These are phyloP conservation scores for Cryptus armator DNA, from an alignment of 2,888 invertebrate genomes.

Conservation along the genomic window DNA sequence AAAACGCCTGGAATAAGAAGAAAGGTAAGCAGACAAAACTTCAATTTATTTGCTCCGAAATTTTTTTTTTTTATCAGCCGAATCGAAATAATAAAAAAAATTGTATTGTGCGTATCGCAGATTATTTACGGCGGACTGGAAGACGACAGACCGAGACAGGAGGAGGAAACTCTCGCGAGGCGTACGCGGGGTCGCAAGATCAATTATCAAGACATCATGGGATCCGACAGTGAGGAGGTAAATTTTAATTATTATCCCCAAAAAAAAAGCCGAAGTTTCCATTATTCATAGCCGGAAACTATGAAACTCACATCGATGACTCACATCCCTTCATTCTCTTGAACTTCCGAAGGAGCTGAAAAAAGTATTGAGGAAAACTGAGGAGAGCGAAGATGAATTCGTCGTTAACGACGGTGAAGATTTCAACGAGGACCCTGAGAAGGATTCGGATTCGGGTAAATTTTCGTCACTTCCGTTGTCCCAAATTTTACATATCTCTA, in stretches of 20 bases:
- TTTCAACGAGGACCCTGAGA: constrained; percentile 84
- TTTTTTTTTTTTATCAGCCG: not conserved
- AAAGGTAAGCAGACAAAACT: constrained; percentile 67
- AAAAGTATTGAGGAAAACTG: constrained; percentile 84
- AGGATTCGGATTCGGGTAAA: constrained; percentile 83
- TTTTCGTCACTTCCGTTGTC: not conserved
- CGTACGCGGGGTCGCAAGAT: constrained; percentile 91
- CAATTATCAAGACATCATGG: constrained; percentile 91
- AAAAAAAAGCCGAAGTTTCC: constrained; percentile 24
- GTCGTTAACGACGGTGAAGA: constrained; percentile 86
- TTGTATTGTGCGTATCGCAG: constrained; percentile 69
- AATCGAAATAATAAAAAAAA: not conserved
- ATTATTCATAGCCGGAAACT: constrained; percentile 46
- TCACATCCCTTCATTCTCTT: constrained; percentile 46
- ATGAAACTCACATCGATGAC: constrained; percentile 28
- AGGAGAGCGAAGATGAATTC: constrained; percentile 86
- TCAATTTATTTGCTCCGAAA: not conserved
- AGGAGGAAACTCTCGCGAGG: constrained; percentile 88
- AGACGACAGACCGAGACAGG: constrained; percentile 81
- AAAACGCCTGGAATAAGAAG: constrained; percentile 70
- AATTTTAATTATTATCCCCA: constrained; percentile 75
- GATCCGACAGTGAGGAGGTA: constrained; percentile 92
- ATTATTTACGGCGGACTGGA: constrained; percentile 84
- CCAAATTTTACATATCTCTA: not conserved
- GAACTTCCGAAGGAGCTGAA: constrained; percentile 82